Conservation (phyloP, 2,888 invertebrate genomes). For the Parnassius smintheus region DNA sequence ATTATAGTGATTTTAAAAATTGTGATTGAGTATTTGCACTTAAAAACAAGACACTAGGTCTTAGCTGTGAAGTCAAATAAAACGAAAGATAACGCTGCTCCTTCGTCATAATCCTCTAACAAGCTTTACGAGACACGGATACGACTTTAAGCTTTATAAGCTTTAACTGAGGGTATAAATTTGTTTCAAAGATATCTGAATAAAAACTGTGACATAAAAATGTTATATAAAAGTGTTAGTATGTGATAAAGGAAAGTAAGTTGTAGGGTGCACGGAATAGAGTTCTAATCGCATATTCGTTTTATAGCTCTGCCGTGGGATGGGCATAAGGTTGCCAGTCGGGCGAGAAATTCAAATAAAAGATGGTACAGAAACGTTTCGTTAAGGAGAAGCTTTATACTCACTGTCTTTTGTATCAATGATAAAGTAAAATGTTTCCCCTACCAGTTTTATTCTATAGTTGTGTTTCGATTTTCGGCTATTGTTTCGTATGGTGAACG, state of each 20-base stretch:
- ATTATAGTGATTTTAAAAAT: background rate
- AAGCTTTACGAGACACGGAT: constrained; percentile 14
- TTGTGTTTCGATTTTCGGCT: too few species aligned
- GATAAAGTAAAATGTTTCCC: constrained; percentile 12
- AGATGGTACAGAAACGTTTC: constrained; percentile 44
- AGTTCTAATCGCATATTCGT: constrained; percentile 39
- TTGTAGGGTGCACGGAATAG: constrained; percentile 30
- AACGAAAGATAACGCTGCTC: constrained; percentile 28
- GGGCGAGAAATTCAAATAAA: constrained; percentile 61
- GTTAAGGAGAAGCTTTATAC: constrained; percentile 44
- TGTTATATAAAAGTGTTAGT: constrained; percentile 22
- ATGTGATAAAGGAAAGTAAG: constrained; percentile 23
- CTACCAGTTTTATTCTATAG: too few species aligned
- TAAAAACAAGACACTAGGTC: constrained; percentile 13
- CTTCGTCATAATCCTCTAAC: constrained; percentile 27
- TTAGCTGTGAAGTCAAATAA: constrained; percentile 26
- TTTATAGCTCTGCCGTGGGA: constrained; percentile 29
- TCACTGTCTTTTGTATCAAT: constrained; percentile 22
- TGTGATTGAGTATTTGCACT: constrained; percentile 3
- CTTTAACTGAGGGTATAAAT: constrained; percentile 14
- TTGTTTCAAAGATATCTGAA: constrained; percentile 10
- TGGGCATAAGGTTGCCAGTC: constrained; percentile 39
- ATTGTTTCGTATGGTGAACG: too few species aligned
- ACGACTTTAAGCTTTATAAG: constrained; percentile 23
- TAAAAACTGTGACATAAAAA: constrained; percentile 17